A percentile compares a stretch with the other conserved stretches of the same genome.
These are phyloP conservation scores for Dipodomys merriami DNA, from an alignment of 2,113 vertebrate genomes.

Conservation along the genomic window DNA sequence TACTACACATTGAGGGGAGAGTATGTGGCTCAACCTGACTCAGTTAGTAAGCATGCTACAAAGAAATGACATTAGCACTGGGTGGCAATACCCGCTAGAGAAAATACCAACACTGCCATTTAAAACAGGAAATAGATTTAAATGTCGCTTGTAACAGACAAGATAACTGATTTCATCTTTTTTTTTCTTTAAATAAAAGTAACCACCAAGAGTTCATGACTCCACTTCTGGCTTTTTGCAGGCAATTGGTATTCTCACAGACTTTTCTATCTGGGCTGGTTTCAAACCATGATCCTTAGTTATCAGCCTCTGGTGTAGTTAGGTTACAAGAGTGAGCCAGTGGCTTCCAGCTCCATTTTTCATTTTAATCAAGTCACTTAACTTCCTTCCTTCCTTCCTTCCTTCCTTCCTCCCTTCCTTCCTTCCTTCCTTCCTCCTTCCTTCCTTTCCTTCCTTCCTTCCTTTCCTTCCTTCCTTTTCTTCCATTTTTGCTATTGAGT, in stretches of 20 bases:
- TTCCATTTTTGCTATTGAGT: background rate
- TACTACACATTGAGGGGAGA: background rate
- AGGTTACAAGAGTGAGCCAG: no score
- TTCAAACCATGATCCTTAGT: no score
- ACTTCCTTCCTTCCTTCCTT: no score
- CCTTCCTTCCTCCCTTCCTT: no score
- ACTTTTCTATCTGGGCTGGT: no score
- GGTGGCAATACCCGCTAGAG: background rate
- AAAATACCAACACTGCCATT: background rate
- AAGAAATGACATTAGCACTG: background rate
- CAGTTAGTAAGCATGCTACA: background rate
- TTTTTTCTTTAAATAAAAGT: constrained; percentile 46
- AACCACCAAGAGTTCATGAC: background rate
- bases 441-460: no score
- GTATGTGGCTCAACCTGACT: background rate
- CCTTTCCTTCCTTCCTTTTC: no score
- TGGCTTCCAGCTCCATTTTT: background rate
- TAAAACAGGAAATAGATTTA: constrained; percentile 31
- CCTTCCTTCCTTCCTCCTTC: no score
- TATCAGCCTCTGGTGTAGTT: no score
- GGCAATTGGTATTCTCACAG: no score
- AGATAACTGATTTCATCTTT: background rate
- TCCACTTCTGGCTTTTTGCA: no score
- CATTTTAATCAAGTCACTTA: background rate
- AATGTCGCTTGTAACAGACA: background rate